Percentiles rank a stretch among this genome's conserved stretches.
Conservation (phyloP, 2,888 invertebrate species). For the Tupiocoris notatus region DNA sequence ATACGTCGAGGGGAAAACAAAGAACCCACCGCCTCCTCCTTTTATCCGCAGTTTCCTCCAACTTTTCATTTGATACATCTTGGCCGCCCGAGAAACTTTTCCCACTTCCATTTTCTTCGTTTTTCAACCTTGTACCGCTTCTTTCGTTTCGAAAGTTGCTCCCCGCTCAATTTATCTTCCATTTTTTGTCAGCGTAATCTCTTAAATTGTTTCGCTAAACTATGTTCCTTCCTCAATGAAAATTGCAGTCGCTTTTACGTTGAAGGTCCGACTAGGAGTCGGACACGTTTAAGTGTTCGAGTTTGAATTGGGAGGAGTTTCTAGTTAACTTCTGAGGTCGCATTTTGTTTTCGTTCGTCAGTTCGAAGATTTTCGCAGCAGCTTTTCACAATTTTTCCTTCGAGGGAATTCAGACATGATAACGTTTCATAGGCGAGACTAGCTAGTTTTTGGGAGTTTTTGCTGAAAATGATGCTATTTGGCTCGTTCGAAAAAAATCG, state of each 20-base stretch:
- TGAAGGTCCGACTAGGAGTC: conserved; percentile 40
- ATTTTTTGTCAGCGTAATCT: conserved; percentile 32
- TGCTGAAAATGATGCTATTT: too few species aligned
- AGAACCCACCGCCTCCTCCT: neutral
- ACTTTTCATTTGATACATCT: conserved; percentile 36
- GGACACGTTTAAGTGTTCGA: conserved; percentile 39
- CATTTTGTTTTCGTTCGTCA: conserved; percentile 19
- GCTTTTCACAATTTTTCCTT: too few species aligned
- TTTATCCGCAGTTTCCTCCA: neutral
- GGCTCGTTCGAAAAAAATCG: too few species aligned
- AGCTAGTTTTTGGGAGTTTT: too few species aligned
- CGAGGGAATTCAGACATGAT: too few species aligned
- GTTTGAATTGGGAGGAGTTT: conserved; percentile 39
- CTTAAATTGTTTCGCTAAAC: conserved; percentile 39
- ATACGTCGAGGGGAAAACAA: conserved; percentile 3
- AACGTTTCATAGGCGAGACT: too few species aligned
- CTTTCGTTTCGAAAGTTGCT: conserved; percentile 15
- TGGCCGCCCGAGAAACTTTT: conserved; percentile 27
- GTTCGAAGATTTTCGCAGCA: too few species aligned
- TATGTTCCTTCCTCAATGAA: conserved; percentile 38
- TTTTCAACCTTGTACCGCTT: neutral
- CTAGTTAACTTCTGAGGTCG: too few species aligned
- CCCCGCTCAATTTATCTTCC: conserved; percentile 38
- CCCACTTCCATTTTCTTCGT: neutral
- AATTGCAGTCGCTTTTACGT: conserved; percentile 34